Evolutionary conservation across 2,797 vertebrate genomes (phyloP).

Genomic region (Falco peregrinus): DNA sequence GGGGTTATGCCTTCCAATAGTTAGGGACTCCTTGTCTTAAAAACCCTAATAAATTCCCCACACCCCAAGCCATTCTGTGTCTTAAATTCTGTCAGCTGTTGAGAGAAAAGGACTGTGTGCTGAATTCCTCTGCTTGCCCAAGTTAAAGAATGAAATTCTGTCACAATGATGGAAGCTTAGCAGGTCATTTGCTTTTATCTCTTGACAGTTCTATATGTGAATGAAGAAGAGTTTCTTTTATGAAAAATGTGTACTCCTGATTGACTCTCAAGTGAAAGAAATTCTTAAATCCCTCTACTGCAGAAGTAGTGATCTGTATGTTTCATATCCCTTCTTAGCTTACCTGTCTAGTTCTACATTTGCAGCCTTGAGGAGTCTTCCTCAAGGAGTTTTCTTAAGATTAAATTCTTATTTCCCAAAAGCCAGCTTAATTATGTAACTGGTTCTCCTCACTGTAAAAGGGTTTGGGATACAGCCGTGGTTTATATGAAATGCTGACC

Average conservation of each 20-base stretch:
- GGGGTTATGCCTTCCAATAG: not conserved
- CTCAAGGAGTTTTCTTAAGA: not conserved
- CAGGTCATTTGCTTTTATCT: not conserved
- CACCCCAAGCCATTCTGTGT: not conserved
- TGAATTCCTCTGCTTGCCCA: not conserved
- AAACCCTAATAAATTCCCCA: not conserved
- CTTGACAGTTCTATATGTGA: not conserved
- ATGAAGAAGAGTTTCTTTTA: not conserved
- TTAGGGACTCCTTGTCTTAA: not conserved
- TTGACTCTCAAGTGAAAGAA: not conserved
- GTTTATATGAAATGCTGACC: not conserved
- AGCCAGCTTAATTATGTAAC: not conserved
- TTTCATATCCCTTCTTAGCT: not conserved
- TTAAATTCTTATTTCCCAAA: not conserved
- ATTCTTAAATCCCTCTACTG: not conserved
- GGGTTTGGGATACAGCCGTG: not conserved
- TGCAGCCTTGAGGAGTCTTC: not conserved
- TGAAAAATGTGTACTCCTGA: not conserved
- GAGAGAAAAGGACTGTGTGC: not conserved
- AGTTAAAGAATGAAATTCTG: not conserved
- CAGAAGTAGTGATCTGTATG: not conserved
- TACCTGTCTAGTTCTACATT: not conserved
- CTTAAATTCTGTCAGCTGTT: not conserved
- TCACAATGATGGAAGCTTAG: not conserved
- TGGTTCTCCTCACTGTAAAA: not conserved